Base-by-base conservation (phyloP, 2,113 vertebrate species). In the Dolichallabes microphthalmus region DNA sequence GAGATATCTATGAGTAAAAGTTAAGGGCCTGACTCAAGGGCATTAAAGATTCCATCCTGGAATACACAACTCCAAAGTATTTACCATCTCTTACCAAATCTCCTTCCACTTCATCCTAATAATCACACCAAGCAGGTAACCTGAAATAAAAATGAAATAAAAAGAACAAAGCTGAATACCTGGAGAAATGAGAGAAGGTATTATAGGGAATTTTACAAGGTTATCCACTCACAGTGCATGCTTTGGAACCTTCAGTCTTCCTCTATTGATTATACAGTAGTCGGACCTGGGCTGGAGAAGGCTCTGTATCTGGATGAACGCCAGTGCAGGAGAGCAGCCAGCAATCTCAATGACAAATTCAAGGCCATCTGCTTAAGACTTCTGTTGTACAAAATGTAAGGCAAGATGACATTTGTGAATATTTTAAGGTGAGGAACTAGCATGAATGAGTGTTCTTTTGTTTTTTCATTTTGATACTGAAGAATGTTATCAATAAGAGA, bases 301-400 rank as follows among this genome's bases (percentile, higher is more conserved):
- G 58, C 64, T 73, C 35, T 35, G 57, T 60, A 55, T 63, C 22
- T 88, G 87, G 89, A 87, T 13, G 27, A 52, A 45, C 4, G 73
- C 89, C 87, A 86, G 61, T 39, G 45, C 73, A 68, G 86, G 78
- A 87, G 50, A 45, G 25, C 30, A 78, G 87, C 86, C 89, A 90
- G 84, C 45, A 84, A 20, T 86, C 82, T 84, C 87, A 87, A 86
- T 86, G 86, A 83, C 82, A 88, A 87, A 84, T 78, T 86, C 83
- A 86, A 84, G 76, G 71, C 81, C 81, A 87, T 87, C 83, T 88
- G 87, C 75, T 64, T 76, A 7, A 68, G 9, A 75, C 14, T 50
- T 55, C n/a, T 76, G n/a, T 19, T 53, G 22, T 17, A 81, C 35
- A 58, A 27, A 32, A 55, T 55, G 60, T 80, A 57, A 81, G 20